A percentile compares a stretch with the other conserved stretches of the same genome.
Conservation (phyloP, 2,888 invertebrate genomes). For the Germaria angustata region DNA sequence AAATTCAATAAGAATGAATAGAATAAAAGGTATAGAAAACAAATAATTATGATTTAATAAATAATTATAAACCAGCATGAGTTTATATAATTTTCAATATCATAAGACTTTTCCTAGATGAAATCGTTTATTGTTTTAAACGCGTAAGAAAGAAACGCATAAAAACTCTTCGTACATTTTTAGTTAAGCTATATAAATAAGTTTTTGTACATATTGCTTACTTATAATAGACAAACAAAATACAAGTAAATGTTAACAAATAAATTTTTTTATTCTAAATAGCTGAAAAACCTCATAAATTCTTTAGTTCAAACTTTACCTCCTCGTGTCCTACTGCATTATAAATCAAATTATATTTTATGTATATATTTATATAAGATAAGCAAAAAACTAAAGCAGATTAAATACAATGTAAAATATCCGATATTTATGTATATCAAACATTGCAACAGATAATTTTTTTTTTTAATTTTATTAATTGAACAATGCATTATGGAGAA, state of each 20-base stretch:
- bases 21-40: background rate
- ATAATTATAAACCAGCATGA: slow-evolving; percentile 23
- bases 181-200: slow-evolving; percentile 59
- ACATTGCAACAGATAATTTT: background rate
- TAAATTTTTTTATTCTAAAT: slow-evolving; percentile 36
- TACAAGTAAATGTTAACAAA: background rate
- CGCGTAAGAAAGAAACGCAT: slow-evolving; percentile 24
- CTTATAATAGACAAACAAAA: slow-evolving; percentile 31
- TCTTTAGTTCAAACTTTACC: slow-evolving; percentile 34
- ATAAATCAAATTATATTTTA: slow-evolving; percentile 21
- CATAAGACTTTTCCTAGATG: slow-evolving; percentile 26
- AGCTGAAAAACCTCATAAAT: slow-evolving; percentile 26
- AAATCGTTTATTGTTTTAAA: background rate
- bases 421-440: slow-evolving; percentile 7
- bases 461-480: background rate
- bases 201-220: slow-evolving; percentile 63
- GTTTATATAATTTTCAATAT: slow-evolving; percentile 9
- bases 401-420: slow-evolving; percentile 32
- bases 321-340: background rate
- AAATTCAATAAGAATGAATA: slow-evolving; percentile 15
- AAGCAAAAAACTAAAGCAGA: background rate
- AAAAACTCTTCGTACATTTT: slow-evolving; percentile 38
- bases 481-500: background rate
- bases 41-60: slow-evolving; percentile 3
- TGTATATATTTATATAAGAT: slow-evolving; percentile 9